Base-by-base conservation (phyloP, 2,888 invertebrate genomes). In the Heliconius aoede region DNA sequence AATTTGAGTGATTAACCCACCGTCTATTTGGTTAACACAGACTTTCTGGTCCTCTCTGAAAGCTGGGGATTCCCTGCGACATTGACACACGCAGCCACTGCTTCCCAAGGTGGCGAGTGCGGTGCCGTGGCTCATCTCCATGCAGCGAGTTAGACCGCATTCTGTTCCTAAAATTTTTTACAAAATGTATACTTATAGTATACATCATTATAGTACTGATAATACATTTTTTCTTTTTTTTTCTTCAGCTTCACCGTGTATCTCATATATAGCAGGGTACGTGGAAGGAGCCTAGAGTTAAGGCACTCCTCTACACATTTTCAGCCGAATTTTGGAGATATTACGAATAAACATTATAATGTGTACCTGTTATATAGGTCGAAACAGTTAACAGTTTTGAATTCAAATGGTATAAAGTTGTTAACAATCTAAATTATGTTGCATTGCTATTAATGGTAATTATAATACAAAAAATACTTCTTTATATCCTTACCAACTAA, bases 21-120 rank as follows among this genome's bases (percentile, higher is more conserved):
- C 97, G 84, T 96, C 96, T 81, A 97, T 95, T 84, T 96, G 95
- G 86, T 96, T 96, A 81, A 97, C 96, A 86, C 97, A 97, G 79
- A 96, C 95, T 65, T 95, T 92, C 81, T 96, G 95, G 87, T 97
- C 97, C 84, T 97, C 97, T 61, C 97, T 94, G 89, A 96, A 97
- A 68, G 96, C 95, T 0, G 97, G 97, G 4, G 95, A 92, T 73
- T 95, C 95, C 4, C 91, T 89, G 55, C 96, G 95, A 84, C 97
- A 97, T 80, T 96, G 96, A 85, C 97, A 97, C 58, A 95, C 95
- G 86, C 97, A 97, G 73, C 88, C 90, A 71, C 88, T 90, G 55
- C 95, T 89, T 9, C 91, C 91, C 81, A 95, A 90, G 1, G 91
- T 89, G 0, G 90, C 85, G 58, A 91, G 86, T 40, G 89, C 96